Base-by-base conservation (phyloP, 2,113 vertebrate genomes). In the Ramphastos sulfuratus region DNA sequence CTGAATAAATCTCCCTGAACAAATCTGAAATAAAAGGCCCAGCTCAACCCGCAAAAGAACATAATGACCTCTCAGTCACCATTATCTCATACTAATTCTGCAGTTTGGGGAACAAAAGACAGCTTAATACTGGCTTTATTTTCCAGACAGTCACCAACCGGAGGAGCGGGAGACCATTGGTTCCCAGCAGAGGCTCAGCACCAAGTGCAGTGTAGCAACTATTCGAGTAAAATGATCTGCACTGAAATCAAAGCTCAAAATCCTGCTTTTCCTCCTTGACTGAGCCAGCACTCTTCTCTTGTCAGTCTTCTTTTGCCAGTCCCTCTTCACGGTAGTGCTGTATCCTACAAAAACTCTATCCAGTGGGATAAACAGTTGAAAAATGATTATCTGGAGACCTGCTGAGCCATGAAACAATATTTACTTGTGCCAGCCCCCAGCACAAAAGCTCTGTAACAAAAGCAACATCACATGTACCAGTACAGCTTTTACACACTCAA, bases 391-490 rank as follows among this genome's bases (percentile, higher is more conserved):
- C 55, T 82, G 87, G 89, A 75, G 66, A 94, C 69, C 69, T 83
- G 69, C 87, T 93, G 85, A 95, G 54, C 79, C 87, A 65, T 77
- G 73, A 87, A 91, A 94, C 17, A 48, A 16, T 67, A 74, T 75
- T 65, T 74, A 72, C 44, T 66, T 0, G 0, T 89, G 95, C 87
- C 82, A 92, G 13, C 59, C 33, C 44, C 24, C 63, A 87, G 77
- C 73, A 93, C 44, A 88, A 83, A 86, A 90, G 55, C 58, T 24
- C 82, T 75, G 58, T 82, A 75, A 95, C 52, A 91, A 87, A 94
- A 94, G 69, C 69, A 89, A 31, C 54, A 72, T 44, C 71, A 44
- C 54, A 31, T 25, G 42, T n/a, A 81, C 42, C 42, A 67, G 31
- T 46, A 25, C 12, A 85, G 72, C 67, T 87, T 92, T 73, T 21